Percentiles rank a stretch among this genome's conserved stretches.
phyloP scores from a whole-genome alignment of 2,888 invertebrate genomes.

The Parascotia fuliginaria region DNA sequence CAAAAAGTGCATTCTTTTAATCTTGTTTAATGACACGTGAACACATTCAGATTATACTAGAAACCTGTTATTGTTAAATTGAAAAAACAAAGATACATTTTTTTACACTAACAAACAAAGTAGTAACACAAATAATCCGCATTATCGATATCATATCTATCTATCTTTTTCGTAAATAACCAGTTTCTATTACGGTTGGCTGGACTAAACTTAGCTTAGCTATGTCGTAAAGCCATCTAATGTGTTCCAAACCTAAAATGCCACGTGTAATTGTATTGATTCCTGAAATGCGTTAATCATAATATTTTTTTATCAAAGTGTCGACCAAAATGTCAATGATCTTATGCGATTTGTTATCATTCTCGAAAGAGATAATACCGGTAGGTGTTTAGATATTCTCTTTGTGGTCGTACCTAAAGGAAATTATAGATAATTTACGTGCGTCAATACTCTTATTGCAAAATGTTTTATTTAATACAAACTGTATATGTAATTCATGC shows the following conservation, averaged over 20 bases:
- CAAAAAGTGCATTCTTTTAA: no score
- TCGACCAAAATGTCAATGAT: conserved; percentile 46
- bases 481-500: background rate
- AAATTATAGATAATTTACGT: background rate
- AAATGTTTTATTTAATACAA: background rate
- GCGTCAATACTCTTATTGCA: background rate
- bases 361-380: conserved; percentile 14
- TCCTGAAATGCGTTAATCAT: conserved; percentile 30
- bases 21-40: no score
- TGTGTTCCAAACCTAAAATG: conserved; percentile 9
- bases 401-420: background rate
- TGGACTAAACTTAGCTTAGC: no score
- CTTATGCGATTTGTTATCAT: conserved; percentile 43
- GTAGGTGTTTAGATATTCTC: background rate
- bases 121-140: no score
- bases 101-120: no score
- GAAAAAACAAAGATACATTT: no score
- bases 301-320: conserved; percentile 39
- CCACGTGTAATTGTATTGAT: conserved; percentile 19
- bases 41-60: no score
- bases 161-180: no score
- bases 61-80: no score
- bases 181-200: no score
- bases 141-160: no score
- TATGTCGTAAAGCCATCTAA: no score